Evolutionary conservation across 92 coral and sea anemone species (phyloP), one percentile per base, ranked within the genome.

Genomic region (Parazoanthus swiftii): DNA sequence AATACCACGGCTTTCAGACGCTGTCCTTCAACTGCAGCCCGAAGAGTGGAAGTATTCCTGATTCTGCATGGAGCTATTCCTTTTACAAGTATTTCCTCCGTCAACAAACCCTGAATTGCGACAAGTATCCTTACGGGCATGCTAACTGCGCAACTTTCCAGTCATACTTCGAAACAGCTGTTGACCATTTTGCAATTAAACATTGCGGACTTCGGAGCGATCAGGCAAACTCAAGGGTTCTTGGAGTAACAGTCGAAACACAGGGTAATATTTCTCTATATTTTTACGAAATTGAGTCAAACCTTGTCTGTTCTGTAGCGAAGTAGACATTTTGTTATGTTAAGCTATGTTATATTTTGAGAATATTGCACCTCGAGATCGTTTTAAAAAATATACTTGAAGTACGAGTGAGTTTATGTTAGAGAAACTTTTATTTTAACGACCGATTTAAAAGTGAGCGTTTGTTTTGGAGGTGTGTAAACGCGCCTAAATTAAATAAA

Each of bases 91-190:
- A 74, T 20, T 36, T 74, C 33, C 43, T 74, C 13, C 78, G 78
- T 42, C 78, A 74, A 42, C 78, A 74, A 21, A 74, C 78, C 20
- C 78, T 74, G 23, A 74, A 74, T 42, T 35, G 78, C 23, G 78
- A 74, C 23, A 13, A 0, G 42, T 74, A 74, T 74, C 78, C 78
- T 4, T 74, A 74, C 20, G 78, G 78, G 8, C 78, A 74, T 8
- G 78, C 78, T 0, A 74, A 36, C 46, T 74, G 78, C 46, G 23
- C 46, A n/a, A 37, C 23, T 11, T 74, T 74, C 46, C 78, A 74
- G 48, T 74, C 78, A 33, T 74, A 74, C 46, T 74, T 74, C 26
- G 78, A 74, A 74, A 74, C 78, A 15, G 78, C 78, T 74, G 78
- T 74, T 21, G 78, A 74, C 78, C 78, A 74, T 14, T 74, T 35